phyloP scores from a whole-genome alignment of 2,113 vertebrate genomes.

The Proteles cristata region DNA sequence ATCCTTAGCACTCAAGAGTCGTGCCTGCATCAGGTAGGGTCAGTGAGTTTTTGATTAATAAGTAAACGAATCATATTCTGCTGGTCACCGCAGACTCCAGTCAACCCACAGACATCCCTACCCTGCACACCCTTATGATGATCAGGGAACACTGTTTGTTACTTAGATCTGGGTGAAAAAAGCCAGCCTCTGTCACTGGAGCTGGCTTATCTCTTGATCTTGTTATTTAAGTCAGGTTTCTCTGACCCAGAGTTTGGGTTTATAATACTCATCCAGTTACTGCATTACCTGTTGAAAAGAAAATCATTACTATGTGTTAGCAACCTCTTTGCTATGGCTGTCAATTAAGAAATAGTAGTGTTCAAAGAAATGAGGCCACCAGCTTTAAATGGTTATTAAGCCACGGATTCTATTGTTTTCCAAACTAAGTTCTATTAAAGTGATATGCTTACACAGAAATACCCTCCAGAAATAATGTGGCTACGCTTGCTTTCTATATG shows the following conservation, averaged over 20 bases:
- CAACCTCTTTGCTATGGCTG: background rate
- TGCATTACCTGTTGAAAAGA: background rate
- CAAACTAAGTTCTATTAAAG: background rate
- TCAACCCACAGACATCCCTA: background rate
- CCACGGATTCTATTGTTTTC: background rate
- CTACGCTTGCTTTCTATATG: background rate
- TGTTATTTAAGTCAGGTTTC: background rate
- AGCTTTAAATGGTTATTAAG: background rate
- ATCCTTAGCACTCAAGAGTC: background rate
- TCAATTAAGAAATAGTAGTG: background rate
- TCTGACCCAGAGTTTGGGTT: background rate
- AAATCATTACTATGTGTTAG: background rate
- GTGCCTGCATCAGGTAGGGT: background rate
- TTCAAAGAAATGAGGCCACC: background rate
- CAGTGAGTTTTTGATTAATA: background rate
- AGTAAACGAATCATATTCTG: background rate
- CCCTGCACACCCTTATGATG: rapidly evolving
- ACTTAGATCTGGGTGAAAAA: background rate
- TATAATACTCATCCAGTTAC: background rate
- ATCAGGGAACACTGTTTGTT: background rate
- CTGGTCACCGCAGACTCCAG: background rate
- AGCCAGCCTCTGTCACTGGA: rapidly evolving
- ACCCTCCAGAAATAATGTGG: no score
- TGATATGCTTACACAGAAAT: background rate
- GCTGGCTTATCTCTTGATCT: background rate